Base-by-base conservation (phyloP, 2,797 vertebrate genomes). In the Alcedo quadribrachys region DNA sequence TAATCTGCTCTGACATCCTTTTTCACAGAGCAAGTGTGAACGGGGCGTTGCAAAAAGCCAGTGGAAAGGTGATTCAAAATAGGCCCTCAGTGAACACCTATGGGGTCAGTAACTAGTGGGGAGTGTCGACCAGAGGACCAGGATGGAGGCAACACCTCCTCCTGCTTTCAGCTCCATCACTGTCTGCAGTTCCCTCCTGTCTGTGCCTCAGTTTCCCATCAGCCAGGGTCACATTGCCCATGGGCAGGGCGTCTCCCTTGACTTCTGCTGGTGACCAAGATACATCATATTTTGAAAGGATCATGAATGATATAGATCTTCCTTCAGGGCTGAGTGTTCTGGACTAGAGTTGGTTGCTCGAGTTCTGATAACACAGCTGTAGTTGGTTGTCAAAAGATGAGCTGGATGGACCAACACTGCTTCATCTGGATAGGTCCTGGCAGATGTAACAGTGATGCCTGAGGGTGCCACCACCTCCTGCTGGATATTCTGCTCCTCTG, bases 1-100 rank as follows among this genome's bases (percentile, higher is more conserved):
- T 95, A 95, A 94, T 92, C 90, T 95, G 90, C 93, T 80, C 90
- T 61, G 66, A 94, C 91, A 93, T 95, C 92, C 93, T 91, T 94
- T 92, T 95, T 93, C 93, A 84, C 94, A 89, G 90, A 93, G 82
- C 77, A 82, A 92, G 92, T 92, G 93, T 92, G 93, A 95, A 95
- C 2, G 15, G 90, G 89, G 74, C n/a, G 4, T 86, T 81, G 82
- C 85, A 74, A 92, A 93, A 89, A 85, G 60, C 65, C 77, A 32
- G 43, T n/a, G 67, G 93, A 85, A 85, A 70, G 86, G 87, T 74
- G 84, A 85, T 87, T 94, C 83, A 95, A 96, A 96, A 93, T 87
- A 93, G 77, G 55, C 24, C 43, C 70, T 63, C 66, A 21, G 2
- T n/a, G 86, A 37, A 16, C 81, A 92, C 76, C 90, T 58, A 43